Base-by-base conservation (phyloP, 1,140 invertebrate genomes). In the Saccostrea cuccullata region DNA sequence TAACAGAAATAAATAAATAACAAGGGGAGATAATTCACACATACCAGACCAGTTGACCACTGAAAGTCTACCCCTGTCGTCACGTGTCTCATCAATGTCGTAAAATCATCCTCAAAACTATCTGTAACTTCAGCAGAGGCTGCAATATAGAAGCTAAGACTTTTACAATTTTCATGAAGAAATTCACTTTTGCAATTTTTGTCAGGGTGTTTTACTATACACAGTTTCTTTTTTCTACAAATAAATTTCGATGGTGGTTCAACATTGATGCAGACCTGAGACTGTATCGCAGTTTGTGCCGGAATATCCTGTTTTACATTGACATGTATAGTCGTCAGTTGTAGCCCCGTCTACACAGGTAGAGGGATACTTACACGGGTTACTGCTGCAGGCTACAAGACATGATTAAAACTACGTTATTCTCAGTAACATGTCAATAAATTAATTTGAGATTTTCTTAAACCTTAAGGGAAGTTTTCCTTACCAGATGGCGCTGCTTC, bases 271-370 rank as follows among this genome's bases (percentile, higher is more conserved):
- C 60, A 20, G 20, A 67, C 60, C 60, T 20, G 60, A 6, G 60
- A 67, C 60, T 67, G 60, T 67, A 67, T 67, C 60, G 20, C 60
- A 67, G 60, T 67, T 67, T 8, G 60, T 67, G 23, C 60, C 60
- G 9, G 60, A 67, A 3, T 67, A 67, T 1, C 60, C 60, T 67
- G 15, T 17, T 0, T 20, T 67, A 67, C 60, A 67, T 20, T n/a
- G 15, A 67, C 60, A 67, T 8, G 17, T 20, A 23, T 67, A 67
- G 15, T 67, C 60, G 17, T 67, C 60, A 20, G 20, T 9, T 8
- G 60, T 67, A 23, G 60, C 60, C 6, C 60, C 60, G 23, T 67
- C 60, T 0, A 67, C 60, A 67, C 60, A 67, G 20, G 60, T 67
- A 0, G 60, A 20, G 0, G 60, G 60, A 23, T 67, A 67, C 20